These are phyloP conservation scores for Ostrea denselamellosa DNA, from an alignment of 1,140 invertebrate species.

Conservation along the genomic window DNA sequence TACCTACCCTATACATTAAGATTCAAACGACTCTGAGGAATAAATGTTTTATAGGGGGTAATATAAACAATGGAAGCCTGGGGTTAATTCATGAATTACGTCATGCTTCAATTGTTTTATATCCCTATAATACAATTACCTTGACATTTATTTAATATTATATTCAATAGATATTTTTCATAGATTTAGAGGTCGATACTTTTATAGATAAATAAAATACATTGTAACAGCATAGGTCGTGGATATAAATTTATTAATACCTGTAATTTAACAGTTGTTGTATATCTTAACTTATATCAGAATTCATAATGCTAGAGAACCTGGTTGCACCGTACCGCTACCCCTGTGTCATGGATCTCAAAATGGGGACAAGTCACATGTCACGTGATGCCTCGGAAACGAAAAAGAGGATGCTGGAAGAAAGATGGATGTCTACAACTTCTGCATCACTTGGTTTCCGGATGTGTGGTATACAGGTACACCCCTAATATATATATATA, in stretches of 20 bases:
- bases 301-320: slow-evolving; percentile 93
- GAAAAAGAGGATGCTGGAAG: slow-evolving; percentile 91
- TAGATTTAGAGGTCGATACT: no score
- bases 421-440: slow-evolving; percentile 93
- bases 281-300: slow-evolving; percentile 59
- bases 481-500: background rate
- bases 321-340: slow-evolving; percentile 90
- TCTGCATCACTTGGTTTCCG: slow-evolving; percentile 92
- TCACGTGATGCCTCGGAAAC: slow-evolving; percentile 95
- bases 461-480: slow-evolving; percentile 92
- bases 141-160: no score
- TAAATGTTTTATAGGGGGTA: no score
- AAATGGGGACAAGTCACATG: slow-evolving; percentile 97
- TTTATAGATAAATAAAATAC: background rate
- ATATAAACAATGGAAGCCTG: no score
- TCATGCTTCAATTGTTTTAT: no score
- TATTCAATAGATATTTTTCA: no score
- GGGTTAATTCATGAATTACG: no score
- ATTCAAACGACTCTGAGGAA: no score
- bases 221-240: background rate
- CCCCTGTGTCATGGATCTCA: slow-evolving; percentile 89
- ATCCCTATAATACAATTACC: no score
- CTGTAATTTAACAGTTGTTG: background rate
- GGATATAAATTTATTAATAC: background rate
- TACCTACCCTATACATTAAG: no score